These are phyloP conservation scores for Ophonus ardosiacus DNA, from an alignment of 2,888 invertebrate genomes.

Conservation along the genomic window DNA sequence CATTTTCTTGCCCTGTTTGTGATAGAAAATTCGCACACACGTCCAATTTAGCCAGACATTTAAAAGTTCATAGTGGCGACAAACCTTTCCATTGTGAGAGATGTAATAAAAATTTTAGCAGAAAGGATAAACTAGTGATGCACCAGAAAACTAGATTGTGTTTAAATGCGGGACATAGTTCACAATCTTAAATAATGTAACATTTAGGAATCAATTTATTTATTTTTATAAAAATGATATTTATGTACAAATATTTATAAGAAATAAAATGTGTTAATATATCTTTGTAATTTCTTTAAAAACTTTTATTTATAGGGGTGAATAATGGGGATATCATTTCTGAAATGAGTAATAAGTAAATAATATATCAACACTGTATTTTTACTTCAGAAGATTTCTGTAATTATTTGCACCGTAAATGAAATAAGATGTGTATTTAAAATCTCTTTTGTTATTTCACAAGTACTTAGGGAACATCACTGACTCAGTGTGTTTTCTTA, in stretches of 20 bases:
- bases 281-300: too few relatives aligned
- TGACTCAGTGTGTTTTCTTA: too few relatives aligned
- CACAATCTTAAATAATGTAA: conserved; percentile 43
- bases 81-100: conserved; percentile 79
- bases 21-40: conserved; percentile 74
- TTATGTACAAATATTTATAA: neutral
- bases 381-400: too few relatives aligned
- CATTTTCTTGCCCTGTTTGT: conserved; percentile 72
- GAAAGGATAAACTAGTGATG: conserved; percentile 73
- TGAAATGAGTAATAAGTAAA: too few relatives aligned
- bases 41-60: conserved; percentile 86
- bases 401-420: too few relatives aligned
- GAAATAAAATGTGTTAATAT: too few relatives aligned
- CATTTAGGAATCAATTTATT: conserved; percentile 35
- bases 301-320: too few relatives aligned
- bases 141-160: conserved; percentile 72
- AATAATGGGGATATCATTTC: too few relatives aligned
- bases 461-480: too few relatives aligned
- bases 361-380: too few relatives aligned
- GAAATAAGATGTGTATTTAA: too few relatives aligned
- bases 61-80: conserved; percentile 86
- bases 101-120: conserved; percentile 72
- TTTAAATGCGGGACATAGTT: conserved; percentile 64
- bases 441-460: too few relatives aligned
- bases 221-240: neutral